Conservation (phyloP, 2,113 vertebrate genomes). For the Stigmatopora argus region DNA sequence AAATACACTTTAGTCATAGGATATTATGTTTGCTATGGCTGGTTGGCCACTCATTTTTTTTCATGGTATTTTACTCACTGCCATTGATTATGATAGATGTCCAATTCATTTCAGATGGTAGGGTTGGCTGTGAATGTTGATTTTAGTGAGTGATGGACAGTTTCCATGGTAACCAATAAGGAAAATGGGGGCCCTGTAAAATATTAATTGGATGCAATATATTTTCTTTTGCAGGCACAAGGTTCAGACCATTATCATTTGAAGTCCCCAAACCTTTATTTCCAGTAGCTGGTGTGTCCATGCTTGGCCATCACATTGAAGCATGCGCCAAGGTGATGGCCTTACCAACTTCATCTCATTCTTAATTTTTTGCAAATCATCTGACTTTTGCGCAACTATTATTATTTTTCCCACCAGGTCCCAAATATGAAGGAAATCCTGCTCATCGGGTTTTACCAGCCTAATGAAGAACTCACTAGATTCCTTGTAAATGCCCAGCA, state of each 20-base stretch:
- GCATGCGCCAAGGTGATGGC: conserved; percentile 83
- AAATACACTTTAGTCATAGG: too few species aligned
- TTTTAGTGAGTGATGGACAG: too few species aligned
- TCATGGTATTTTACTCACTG: too few species aligned
- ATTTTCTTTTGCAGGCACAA: conserved; percentile 69
- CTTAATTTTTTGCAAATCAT: background rate
- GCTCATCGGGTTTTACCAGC: conserved; percentile 95
- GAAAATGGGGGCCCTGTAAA: too few species aligned
- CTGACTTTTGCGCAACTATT: background rate
- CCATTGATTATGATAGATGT: too few species aligned
- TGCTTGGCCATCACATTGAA: conserved; percentile 96
- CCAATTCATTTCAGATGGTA: too few species aligned
- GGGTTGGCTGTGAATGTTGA: too few species aligned
- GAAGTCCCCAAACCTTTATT: conserved; percentile 96
- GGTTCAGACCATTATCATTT: conserved; percentile 92
- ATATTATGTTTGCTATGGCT: too few species aligned
- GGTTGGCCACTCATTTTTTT: too few species aligned
- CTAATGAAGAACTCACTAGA: conserved; percentile 85
- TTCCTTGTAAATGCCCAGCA: conserved; percentile 85
- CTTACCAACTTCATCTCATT: background rate
- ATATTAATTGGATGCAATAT: background rate
- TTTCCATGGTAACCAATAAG: too few species aligned
- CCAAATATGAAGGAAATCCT: conserved; percentile 93
- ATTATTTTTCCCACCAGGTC: conserved; percentile 60
- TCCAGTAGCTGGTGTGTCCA: conserved; percentile 93